phyloP scores from a whole-genome alignment of 2,113 vertebrate genomes.

The human region GRCh38 chr6:44382501-44383000 shows the following conservation, averaged over 20 bases:
- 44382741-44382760: neutral
- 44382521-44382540: neutral
- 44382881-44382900: neutral
- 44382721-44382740: neutral
- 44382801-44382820: neutral
- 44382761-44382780: neutral
- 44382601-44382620: neutral
- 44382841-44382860: neutral
- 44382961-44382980: neutral
- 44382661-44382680: neutral
- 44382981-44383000: neutral
- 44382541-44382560: neutral
- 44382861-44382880: neutral
- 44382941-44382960: neutral
- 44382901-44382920: neutral
- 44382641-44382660: neutral
- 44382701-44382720: too few species aligned
- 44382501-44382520: neutral
- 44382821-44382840: neutral
- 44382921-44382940: neutral
- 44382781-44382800: neutral
- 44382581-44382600: neutral
- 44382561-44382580: neutral
- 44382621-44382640: neutral
- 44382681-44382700: too few species aligned